Evolutionary conservation across 2,113 vertebrate species (phyloP).

Genomic region (Esox niger): DNA sequence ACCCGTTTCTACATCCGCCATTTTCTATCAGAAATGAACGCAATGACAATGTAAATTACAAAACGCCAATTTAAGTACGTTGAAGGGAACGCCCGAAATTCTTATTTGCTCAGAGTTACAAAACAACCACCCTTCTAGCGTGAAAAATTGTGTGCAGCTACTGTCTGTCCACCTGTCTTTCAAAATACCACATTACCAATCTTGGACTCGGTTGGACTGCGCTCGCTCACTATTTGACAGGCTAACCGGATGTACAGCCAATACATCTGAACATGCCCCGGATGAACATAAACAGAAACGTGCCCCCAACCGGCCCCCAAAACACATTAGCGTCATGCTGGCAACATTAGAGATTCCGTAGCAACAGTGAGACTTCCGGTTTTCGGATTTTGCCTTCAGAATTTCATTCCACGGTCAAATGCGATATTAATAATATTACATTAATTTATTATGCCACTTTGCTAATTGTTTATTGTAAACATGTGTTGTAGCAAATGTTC

Average conservation of each 20-base stretch:
- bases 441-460: too few species aligned
- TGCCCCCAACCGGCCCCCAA: too few species aligned
- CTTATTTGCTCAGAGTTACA: background rate
- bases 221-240: constrained; percentile 43
- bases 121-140: constrained; percentile 2
- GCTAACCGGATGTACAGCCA: constrained; percentile 61
- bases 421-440: too few species aligned
- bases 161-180: constrained; percentile 9
- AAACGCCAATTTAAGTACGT: constrained; percentile 8
- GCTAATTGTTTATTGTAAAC: too few species aligned
- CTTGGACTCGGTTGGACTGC: background rate
- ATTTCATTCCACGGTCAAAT: too few species aligned
- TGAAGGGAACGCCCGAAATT: background rate
- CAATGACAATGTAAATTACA: constrained; percentile 44
- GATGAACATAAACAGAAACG: constrained; percentile 10
- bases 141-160: constrained; percentile 18
- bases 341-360: too few species aligned
- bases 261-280: constrained; percentile 10
- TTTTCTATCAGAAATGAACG: constrained; percentile 60
- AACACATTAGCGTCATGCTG: too few species aligned
- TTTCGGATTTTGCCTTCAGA: too few species aligned
- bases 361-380: too few species aligned
- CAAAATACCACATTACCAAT: background rate
- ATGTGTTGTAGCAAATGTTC: too few species aligned
- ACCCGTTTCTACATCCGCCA: constrained; percentile 70